Evolutionary conservation across 2,113 vertebrate species (phyloP).

Genomic region (Dasypus novemcinctus): DNA sequence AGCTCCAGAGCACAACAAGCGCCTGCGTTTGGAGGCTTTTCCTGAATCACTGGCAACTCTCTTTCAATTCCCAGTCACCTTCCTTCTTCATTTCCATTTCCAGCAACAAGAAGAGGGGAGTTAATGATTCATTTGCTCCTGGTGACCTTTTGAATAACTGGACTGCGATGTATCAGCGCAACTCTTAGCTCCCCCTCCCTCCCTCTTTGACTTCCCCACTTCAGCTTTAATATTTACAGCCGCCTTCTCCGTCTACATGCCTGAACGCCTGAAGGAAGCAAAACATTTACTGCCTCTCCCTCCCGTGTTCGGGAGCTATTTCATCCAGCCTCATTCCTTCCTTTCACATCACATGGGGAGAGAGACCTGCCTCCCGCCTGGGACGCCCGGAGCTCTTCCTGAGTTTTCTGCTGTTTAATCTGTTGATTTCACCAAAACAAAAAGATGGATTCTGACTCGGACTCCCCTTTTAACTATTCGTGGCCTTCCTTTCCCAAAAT

Average conservation of each 20-base stretch:
- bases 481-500: conserved; percentile 98
- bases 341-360: conserved; percentile 82
- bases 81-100: conserved; percentile 83
- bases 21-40: conserved; percentile 11
- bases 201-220: conserved; percentile 67
- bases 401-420: conserved; percentile 50
- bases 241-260: conserved; percentile 83
- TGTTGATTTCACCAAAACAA: conserved; percentile 60
- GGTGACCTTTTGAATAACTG: conserved; percentile 88
- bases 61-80: conserved; percentile 56
- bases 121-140: conserved; percentile 92
- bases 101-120: conserved; percentile 86
- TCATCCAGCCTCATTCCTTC: conserved; percentile 83
- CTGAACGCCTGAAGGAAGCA: conserved; percentile 85
- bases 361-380: conserved; percentile 80
- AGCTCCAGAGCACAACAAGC: neutral
- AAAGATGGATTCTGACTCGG: conserved; percentile 97
- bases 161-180: conserved; percentile 79
- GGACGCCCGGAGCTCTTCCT: conserved; percentile 69
- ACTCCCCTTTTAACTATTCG: conserved; percentile 99
- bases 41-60: conserved; percentile 31
- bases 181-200: conserved; percentile 46
- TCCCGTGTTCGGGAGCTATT: conserved; percentile 82
- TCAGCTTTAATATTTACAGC: conserved; percentile 86
- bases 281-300: conserved; percentile 84